Percentiles rank a stretch among this genome's conserved stretches.
Evolutionary conservation across 2,113 vertebrate genomes (phyloP).

Genomic region (Eclectus roratus): DNA sequence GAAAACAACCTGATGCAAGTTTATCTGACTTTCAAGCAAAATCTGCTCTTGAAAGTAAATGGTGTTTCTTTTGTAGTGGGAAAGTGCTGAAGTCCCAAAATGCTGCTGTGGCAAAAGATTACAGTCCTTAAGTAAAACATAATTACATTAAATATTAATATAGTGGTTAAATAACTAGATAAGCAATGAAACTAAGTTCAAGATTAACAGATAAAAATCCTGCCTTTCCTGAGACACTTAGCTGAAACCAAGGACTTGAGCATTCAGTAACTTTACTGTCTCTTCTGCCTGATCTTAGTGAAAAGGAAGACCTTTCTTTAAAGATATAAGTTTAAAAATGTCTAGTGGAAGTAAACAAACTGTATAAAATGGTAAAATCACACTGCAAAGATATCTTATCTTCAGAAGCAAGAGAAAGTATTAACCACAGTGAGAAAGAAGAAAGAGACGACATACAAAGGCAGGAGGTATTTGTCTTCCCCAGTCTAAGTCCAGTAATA

Average conservation of each 20-base stretch:
- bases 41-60: not conserved
- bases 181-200: not conserved
- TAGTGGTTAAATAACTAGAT: not conserved
- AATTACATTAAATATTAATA: not conserved
- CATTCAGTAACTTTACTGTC: not conserved
- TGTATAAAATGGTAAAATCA: not conserved
- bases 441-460: not conserved
- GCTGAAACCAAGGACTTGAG: not conserved
- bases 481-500: not conserved
- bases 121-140: not conserved
- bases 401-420: slow-evolving; percentile 1
- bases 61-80: not conserved
- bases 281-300: not conserved
- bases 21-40: not conserved
- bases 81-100: not conserved
- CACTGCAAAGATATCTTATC: not conserved
- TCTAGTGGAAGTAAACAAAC: not conserved
- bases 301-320: not conserved
- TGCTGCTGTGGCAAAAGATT: not conserved
- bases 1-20: not conserved
- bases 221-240: not conserved
- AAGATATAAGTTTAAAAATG: not conserved
- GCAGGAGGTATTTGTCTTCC: not conserved
- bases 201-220: not conserved
- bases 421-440: not conserved